These are phyloP conservation scores for Tetramorium bicarinatum DNA, from an alignment of 2,888 invertebrate species.

Conservation along the genomic window DNA sequence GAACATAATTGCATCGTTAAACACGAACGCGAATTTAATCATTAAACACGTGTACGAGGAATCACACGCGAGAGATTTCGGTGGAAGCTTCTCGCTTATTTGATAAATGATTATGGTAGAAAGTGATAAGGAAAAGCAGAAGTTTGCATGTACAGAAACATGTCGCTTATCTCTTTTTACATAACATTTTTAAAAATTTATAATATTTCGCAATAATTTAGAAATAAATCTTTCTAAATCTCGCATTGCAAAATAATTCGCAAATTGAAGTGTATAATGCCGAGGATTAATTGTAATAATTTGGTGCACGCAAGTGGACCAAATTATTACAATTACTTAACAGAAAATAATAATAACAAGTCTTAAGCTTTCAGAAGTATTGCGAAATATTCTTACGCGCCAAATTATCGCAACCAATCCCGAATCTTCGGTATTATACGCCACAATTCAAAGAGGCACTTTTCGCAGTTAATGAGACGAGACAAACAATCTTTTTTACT, in stretches of 20 bases:
- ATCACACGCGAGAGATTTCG: background rate
- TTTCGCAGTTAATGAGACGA: slow-evolving; percentile 49
- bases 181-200: background rate
- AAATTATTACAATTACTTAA: too few species aligned
- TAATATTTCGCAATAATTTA: background rate
- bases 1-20: slow-evolving; percentile 3
- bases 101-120: background rate
- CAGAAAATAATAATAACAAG: too few species aligned
- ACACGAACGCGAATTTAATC: slow-evolving; percentile 15
- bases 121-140: background rate
- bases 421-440: background rate
- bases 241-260: background rate
- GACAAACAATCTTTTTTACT: slow-evolving; percentile 55
- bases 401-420: background rate
- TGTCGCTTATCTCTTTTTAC: background rate
- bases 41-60: background rate
- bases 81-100: background rate
- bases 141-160: background rate
- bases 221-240: background rate
- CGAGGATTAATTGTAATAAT: background rate
- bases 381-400: too few species aligned
- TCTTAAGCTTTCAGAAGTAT: too few species aligned
- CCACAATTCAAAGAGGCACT: background rate
- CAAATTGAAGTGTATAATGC: background rate
- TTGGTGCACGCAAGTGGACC: background rate